Conservation (phyloP, 2,113 vertebrate species). For the Turdus rufiventris region DNA sequence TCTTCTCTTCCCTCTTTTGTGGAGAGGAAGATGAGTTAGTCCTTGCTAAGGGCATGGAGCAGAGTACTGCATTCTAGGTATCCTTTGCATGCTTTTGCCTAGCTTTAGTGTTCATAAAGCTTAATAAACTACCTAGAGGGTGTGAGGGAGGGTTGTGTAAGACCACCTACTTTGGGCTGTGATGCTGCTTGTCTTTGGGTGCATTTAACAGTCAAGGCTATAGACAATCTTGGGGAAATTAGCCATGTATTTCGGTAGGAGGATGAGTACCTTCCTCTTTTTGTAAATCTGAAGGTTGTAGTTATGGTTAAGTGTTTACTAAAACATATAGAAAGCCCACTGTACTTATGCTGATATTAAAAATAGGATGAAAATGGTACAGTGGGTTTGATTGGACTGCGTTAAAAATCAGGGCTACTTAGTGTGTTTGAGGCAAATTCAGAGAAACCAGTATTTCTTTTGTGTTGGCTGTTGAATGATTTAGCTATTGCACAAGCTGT, state of each 20-base stretch:
- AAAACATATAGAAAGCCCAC: not conserved
- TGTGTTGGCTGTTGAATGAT: not conserved
- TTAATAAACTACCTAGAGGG: not conserved
- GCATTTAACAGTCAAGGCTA: not conserved
- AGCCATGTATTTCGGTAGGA: not conserved
- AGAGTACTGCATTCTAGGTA: not conserved
- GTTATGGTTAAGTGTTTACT: not conserved
- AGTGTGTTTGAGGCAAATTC: not conserved
- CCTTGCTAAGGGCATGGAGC: not conserved
- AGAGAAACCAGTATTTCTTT: not conserved
- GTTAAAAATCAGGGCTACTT: not conserved
- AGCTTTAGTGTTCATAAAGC: not conserved
- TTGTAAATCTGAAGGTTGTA: not conserved
- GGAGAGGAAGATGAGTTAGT: not conserved
- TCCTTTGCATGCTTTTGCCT: not conserved
- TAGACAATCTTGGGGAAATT: not conserved
- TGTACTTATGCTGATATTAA: not conserved
- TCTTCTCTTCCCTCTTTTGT: not conserved
- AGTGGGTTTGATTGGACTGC: not conserved
- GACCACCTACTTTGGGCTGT: not conserved
- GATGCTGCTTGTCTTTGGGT: not conserved
- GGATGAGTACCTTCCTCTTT: not conserved
- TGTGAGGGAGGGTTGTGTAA: not conserved
- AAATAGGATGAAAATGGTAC: not conserved
- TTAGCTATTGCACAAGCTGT: not conserved